Evolutionary conservation across 2,797 vertebrate genomes (phyloP).

Genomic region (Eremophila alpestris): DNA sequence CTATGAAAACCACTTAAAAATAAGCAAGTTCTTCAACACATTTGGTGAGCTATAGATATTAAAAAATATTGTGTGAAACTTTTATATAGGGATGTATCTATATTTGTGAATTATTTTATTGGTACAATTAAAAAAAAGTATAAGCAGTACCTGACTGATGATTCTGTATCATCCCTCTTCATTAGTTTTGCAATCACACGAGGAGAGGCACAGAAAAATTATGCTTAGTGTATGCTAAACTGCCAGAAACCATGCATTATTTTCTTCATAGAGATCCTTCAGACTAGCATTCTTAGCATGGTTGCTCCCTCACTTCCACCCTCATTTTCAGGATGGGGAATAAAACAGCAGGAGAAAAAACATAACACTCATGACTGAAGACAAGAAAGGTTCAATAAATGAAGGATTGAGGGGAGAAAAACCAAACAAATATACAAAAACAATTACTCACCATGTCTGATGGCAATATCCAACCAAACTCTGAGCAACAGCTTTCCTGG

Average conservation of each 20-base stretch:
- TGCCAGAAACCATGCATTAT: not conserved
- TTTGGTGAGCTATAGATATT: not conserved
- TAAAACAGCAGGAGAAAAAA: not conserved
- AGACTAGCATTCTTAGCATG: not conserved
- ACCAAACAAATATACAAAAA: not conserved
- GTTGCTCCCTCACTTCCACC: not conserved
- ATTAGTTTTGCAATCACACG: not conserved
- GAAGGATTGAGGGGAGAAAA: not conserved
- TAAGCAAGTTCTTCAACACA: not conserved
- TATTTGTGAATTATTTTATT: not conserved
- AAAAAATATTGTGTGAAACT: not conserved
- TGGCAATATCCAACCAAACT: not conserved
- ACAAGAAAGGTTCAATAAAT: not conserved
- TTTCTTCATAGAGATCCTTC: not conserved
- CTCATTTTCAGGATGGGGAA: not conserved
- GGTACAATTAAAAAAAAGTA: not conserved
- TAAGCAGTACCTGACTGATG: not conserved
- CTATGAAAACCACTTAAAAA: not conserved
- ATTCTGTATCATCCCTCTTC: not conserved
- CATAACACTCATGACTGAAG: fast-evolving
- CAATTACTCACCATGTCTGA: not conserved
- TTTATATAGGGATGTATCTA: not conserved
- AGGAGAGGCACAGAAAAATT: not conserved
- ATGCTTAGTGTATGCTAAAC: not conserved
- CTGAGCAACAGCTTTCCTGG: not conserved